Evolutionary conservation across 37 sponge, comb jelly and placozoan species (phyloP), one percentile per base, ranked within the genome.

Genomic region (Amphimedon queenslandica): DNA sequence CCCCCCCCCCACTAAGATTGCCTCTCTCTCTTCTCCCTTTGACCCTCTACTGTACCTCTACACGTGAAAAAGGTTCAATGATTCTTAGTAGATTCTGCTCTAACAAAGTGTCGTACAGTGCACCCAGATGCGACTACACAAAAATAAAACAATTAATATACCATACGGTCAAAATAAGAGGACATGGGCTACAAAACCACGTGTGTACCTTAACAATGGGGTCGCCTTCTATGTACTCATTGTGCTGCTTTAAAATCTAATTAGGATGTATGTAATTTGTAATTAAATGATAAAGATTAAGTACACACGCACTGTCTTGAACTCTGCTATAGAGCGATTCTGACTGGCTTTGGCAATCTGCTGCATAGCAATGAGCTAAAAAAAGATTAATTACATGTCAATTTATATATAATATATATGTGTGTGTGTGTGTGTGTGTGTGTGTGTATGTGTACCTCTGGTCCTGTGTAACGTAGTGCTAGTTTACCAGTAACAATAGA

Each of bases 41-140:
- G 55, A 20, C n/a, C n/a, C n/a, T n/a, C n/a, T n/a, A n/a, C n/a
- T 13, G 53, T 1, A 92, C 88, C 84, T 95, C 93, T 21, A 98
- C 99, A 40, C 79, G 41, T 3, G 99, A 98, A 66, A 80, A 98
- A 5, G 99, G 99, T 67, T 98, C 95, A 30, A 98, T 94, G 24
- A 98, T 88, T 33, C 92, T 69, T 13, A 82, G 72, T 2, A 98
- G 77, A 64, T 98, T 98, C 76, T 98, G 86, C 86, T 98, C 99
- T 75, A 98, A 74, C 10, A 98, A 80, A 8, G 79, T 82, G 68
- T 94, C 95, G 53, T 94, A 91, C 13, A 98, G 86, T 28, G 85
- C 79, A 10, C 80, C 87, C 37, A 98, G 81, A 53, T 98, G 99
- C 32, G 82, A 80, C 94, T 98, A 41, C 6, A 66, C n/a, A n/a